A percentile compares a stretch with the other conserved stretches of the same genome.
Evolutionary conservation across 2,797 vertebrate species (phyloP).

Genomic region (Smutsia temminckii): DNA sequence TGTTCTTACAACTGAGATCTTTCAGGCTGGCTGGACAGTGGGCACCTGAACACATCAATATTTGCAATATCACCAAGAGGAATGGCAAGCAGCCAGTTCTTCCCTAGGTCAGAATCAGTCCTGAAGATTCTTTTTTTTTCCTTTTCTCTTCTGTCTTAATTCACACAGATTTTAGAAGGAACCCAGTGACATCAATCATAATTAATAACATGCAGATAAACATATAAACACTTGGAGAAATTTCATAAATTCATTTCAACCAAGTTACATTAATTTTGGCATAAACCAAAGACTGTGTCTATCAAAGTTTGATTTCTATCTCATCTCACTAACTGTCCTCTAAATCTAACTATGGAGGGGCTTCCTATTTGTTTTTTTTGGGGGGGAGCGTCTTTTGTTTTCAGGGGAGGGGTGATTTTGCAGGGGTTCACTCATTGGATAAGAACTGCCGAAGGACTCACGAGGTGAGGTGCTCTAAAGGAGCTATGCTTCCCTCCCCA

Average conservation of each 20-base stretch:
- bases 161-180: not conserved
- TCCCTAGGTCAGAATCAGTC: not conserved
- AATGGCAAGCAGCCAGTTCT: not conserved
- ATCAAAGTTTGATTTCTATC: not conserved
- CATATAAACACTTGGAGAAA: not conserved
- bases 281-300: not conserved
- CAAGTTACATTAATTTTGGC: not conserved
- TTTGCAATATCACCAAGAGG: rapidly evolving
- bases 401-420: not conserved
- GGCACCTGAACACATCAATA: not conserved
- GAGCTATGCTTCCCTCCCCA: not conserved
- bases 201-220: not conserved
- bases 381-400: not conserved
- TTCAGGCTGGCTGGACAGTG: not conserved
- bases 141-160: not conserved
- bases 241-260: not conserved
- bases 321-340: not conserved
- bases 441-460: not conserved
- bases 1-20: not conserved
- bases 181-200: not conserved
- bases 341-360: not conserved
- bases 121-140: not conserved
- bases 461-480: not conserved
- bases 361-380: not conserved
- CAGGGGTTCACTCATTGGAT: not conserved